Conservation (phyloP, 2,888 invertebrate genomes). For the Timema cristinae region DNA sequence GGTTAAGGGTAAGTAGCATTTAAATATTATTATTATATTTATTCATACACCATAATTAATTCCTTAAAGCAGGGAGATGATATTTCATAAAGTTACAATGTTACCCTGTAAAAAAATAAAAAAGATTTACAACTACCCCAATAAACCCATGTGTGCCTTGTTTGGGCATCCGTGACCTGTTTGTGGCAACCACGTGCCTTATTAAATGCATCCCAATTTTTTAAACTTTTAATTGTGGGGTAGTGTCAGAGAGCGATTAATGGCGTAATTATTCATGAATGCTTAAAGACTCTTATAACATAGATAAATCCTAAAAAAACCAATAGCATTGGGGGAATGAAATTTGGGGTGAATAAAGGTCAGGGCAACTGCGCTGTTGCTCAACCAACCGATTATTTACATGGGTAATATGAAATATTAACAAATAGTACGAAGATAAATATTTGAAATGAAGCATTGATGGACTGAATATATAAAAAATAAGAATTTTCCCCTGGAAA, state of each 20-base stretch:
- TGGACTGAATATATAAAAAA: too few species aligned
- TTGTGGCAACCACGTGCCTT: background rate
- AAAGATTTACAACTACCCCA: background rate
- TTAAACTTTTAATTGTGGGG: slow-evolving; percentile 4
- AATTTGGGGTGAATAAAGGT: too few species aligned
- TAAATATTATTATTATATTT: slow-evolving; percentile 3
- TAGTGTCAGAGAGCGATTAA: background rate
- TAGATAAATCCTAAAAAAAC: too few species aligned
- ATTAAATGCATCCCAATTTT: background rate
- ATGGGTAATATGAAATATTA: too few species aligned
- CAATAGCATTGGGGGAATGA: too few species aligned
- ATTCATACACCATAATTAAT: slow-evolving; percentile 10
- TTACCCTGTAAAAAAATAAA: background rate
- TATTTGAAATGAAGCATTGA: too few species aligned
- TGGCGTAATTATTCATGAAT: background rate
- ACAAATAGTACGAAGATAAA: too few species aligned
- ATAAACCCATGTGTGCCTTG: slow-evolving; percentile 11
- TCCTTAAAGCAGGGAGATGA: background rate
- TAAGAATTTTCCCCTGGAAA: too few species aligned
- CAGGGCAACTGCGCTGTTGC: too few species aligned
- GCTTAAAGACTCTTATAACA: too few species aligned
- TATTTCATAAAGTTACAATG: slow-evolving; percentile 9
- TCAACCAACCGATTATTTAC: too few species aligned
- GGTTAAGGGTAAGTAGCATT: background rate
- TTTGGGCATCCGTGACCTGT: background rate